Percentiles rank a stretch among this genome's conserved stretches.
These are phyloP conservation scores for Poecilia gillii DNA, from an alignment of 2,797 vertebrate species.

Conservation along the genomic window DNA sequence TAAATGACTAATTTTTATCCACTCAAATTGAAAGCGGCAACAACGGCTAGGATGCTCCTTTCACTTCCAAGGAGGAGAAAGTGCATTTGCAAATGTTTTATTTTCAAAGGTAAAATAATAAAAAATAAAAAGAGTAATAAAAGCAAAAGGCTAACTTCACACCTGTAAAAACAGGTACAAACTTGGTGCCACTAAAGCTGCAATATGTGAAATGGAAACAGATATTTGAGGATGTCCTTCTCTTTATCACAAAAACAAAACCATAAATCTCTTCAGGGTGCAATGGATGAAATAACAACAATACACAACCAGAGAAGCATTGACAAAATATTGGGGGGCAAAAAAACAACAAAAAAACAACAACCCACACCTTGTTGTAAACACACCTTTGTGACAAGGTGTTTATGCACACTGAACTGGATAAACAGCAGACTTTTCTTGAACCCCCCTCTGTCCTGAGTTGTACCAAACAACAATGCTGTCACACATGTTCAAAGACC, in stretches of 20 bases:
- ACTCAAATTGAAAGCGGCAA: background rate
- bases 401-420: conserved; percentile 48
- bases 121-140: background rate
- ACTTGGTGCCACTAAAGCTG: no score
- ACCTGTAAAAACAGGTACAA: no score
- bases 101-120: background rate
- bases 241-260: background rate
- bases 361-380: conserved; percentile 23
- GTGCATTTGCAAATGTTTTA: background rate
- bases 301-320: conserved; percentile 10
- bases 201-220: no score
- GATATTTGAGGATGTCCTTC: no score
- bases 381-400: conserved; percentile 30
- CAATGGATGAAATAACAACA: conserved; percentile 11
- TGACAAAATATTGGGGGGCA: conserved; percentile 15
- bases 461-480: conserved; percentile 41
- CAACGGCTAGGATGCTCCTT: background rate
- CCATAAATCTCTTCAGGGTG: conserved; percentile 3
- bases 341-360: conserved; percentile 22
- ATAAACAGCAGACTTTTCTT: conserved; percentile 42
- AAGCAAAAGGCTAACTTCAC: background rate
- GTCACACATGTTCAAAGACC: conserved; percentile 47
- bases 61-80: background rate
- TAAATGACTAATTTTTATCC: background rate
- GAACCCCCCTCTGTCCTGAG: conserved; percentile 36